Conservation (phyloP, 2,888 invertebrate species). For the Cryptus viduatorius region DNA sequence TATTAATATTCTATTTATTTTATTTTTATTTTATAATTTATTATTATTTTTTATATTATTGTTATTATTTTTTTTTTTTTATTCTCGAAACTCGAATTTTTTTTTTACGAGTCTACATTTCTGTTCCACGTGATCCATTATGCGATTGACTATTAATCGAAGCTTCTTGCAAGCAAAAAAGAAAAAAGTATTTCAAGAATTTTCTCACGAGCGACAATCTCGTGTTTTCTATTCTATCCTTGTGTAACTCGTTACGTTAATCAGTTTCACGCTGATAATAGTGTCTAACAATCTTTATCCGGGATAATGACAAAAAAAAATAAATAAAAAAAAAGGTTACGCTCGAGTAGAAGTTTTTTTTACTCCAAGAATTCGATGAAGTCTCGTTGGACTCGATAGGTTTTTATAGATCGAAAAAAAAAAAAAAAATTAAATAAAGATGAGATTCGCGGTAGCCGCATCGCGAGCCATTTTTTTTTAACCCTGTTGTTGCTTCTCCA, state of each 20-base stretch:
- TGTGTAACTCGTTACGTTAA: conserved; percentile 17
- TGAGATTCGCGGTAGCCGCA: no score
- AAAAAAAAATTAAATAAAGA: background rate
- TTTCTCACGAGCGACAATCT: conserved; percentile 31
- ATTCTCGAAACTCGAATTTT: no score
- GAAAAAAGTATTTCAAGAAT: conserved; percentile 10
- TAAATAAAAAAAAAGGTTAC: background rate
- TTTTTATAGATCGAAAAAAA: background rate
- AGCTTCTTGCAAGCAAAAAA: background rate
- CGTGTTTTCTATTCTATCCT: background rate
- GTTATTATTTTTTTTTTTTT: no score
- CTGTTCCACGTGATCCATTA: background rate
- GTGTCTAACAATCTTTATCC: background rate
- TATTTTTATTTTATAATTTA: no score
- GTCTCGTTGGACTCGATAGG: background rate
- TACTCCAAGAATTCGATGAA: background rate
- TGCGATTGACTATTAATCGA: conserved; percentile 12
- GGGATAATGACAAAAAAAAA: conserved; percentile 4
- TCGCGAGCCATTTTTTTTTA: background rate
- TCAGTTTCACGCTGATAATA: conserved; percentile 7
- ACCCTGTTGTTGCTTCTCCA: no score
- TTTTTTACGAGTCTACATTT: background rate
- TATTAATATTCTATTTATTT: no score
- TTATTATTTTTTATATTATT: no score
- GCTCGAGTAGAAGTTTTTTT: background rate